phyloP scores from a whole-genome alignment of 2,113 vertebrate genomes.

The Platanista minor region DNA sequence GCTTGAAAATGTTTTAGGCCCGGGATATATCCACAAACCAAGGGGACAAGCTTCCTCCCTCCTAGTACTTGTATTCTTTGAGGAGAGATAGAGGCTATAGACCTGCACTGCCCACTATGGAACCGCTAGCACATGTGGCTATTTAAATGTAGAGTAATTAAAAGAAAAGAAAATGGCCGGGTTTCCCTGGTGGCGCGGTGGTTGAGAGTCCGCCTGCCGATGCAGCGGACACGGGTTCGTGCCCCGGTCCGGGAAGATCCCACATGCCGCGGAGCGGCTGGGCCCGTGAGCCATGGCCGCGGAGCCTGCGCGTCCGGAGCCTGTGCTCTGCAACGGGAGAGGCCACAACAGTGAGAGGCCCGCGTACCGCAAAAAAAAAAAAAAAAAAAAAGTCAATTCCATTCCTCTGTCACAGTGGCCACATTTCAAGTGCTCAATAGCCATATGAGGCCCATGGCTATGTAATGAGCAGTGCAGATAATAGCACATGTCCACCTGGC shows the following conservation, averaged over 20 bases:
- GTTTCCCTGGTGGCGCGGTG: too few relatives aligned
- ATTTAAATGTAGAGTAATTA: neutral
- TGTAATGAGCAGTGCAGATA: fast-evolving
- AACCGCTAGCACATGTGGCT: neutral
- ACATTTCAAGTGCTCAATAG: neutral
- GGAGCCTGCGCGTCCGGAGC: too few relatives aligned
- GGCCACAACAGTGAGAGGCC: too few relatives aligned
- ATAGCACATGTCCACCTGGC: fast-evolving
- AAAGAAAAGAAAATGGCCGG: neutral
- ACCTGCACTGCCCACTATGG: neutral
- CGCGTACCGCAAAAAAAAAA: too few relatives aligned
- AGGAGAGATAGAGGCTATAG: neutral
- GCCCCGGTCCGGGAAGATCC: too few relatives aligned
- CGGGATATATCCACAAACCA: neutral
- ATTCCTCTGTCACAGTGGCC: neutral
- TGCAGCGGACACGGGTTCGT: too few relatives aligned
- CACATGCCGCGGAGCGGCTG: too few relatives aligned
- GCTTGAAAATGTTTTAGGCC: neutral
- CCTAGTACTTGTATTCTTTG: too few relatives aligned
- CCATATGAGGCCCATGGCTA: neutral
- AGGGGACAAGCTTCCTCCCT: neutral
- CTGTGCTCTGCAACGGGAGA: too few relatives aligned
- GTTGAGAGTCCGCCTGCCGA: too few relatives aligned
- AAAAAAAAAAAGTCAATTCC: neutral
- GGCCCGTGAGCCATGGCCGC: too few relatives aligned